Conservation (phyloP, 1,140 invertebrate genomes). For the Phocides pigmalion region DNA sequence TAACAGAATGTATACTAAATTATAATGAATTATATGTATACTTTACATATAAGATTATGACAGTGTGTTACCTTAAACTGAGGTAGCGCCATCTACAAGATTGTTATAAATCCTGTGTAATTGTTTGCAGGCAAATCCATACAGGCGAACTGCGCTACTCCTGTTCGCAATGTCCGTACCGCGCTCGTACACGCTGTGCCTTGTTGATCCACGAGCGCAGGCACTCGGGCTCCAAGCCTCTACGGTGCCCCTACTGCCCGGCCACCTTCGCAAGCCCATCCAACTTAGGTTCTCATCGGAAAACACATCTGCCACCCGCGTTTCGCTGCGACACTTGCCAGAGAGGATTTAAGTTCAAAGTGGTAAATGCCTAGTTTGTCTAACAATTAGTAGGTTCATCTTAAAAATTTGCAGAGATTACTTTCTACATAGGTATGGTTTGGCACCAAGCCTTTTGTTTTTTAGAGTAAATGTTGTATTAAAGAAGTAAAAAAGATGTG, state of each 20-base stretch:
- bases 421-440: too few species aligned
- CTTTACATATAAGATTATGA: too few species aligned
- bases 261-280: constrained; percentile 80
- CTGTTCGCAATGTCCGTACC: constrained; percentile 68
- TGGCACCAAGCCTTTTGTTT: too few species aligned
- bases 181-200: constrained; percentile 75
- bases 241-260: constrained; percentile 73
- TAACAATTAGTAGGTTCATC: too few species aligned
- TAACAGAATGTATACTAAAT: too few species aligned
- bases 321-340: constrained; percentile 41
- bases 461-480: too few species aligned
- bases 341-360: constrained; percentile 41
- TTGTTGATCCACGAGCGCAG: constrained; percentile 82
- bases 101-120: too few species aligned
- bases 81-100: too few species aligned
- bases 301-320: constrained; percentile 38
- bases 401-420: too few species aligned
- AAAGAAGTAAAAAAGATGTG: too few species aligned
- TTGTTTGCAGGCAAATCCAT: constrained; percentile 63
- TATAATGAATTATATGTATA: too few species aligned
- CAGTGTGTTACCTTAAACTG: too few species aligned
- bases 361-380: background rate
- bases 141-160: constrained; percentile 85
- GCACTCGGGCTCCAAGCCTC: constrained; percentile 86
- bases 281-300: constrained; percentile 47